Base-by-base conservation (phyloP, 2,888 invertebrate genomes). In the Drosophila yooni region DNA sequence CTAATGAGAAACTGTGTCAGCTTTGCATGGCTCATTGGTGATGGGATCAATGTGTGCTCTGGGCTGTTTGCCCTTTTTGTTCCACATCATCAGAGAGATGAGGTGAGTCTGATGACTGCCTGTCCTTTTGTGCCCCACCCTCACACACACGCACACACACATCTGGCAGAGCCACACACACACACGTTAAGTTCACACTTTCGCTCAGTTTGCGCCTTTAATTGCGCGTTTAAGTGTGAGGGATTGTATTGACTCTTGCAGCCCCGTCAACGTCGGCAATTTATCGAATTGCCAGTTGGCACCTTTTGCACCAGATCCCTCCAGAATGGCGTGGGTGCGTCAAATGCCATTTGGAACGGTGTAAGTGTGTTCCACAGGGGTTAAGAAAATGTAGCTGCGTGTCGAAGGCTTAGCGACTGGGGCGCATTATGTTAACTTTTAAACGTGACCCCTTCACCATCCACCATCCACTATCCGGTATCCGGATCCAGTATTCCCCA, bases 401-500 rank as follows among this genome's bases (percentile, higher is more conserved):
- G 59, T 69, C 64, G 67, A 68, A 64, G 65, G 40, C 34, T 66
- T 54, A 53, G 54, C 21, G 51, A 54, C 43, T 70, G 65, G 31
- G 56, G 74, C 38, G 70, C 69, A 78, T 80, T 81, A 80, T 80
- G 78, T 75, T 75, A 71, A 69, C 77, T 68, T 80, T 59, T 38
- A 64, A 25, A 4, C 70, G 74, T 61, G 46, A 13, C 4, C 18
- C 31, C 2, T 27, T 18, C 15, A 15, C 25, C 15, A 25, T 8
- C 11, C 43, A 21, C 46, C 15, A 25, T 15, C 21, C 43, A 21
- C 11, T 43, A 21, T 43, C 15, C 25, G 8, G 25, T 46, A 8
- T 46, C 25, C 25, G 4, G 7, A 46, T 46, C 25, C 25, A 15
- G 25, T 25, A 46, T 46, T 25, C 27, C 25, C 46, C 15, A 25